These are phyloP conservation scores for Tricholaema leucomelas DNA, from an alignment of 2,113 vertebrate genomes.

Conservation along the genomic window DNA sequence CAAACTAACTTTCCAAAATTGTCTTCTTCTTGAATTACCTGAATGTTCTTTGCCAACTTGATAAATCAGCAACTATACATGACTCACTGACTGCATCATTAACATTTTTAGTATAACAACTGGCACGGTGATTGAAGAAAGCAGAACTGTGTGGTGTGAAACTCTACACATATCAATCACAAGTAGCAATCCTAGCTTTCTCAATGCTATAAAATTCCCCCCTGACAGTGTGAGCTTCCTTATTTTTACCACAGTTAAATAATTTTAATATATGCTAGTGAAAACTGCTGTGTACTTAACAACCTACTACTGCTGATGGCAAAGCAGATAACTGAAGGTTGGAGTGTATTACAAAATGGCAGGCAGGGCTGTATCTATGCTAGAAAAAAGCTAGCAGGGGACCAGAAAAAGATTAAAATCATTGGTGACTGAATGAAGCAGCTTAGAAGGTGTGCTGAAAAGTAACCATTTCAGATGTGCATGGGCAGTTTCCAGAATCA, in stretches of 20 bases:
- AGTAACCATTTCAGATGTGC: neutral
- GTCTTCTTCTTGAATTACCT: constrained; percentile 14
- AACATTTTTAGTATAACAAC: constrained; percentile 63
- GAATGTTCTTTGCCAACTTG: constrained; percentile 8
- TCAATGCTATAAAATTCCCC: neutral
- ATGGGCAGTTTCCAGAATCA: neutral
- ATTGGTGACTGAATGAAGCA: neutral
- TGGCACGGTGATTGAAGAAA: constrained; percentile 55
- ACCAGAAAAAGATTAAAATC: neutral
- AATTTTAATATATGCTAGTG: neutral
- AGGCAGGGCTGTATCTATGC: neutral
- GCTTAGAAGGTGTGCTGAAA: neutral
- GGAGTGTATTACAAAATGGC: neutral
- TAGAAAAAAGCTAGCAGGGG: neutral
- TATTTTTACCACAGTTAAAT: constrained; percentile 20
- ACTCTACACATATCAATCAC: neutral
- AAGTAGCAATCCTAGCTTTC: constrained; percentile 27
- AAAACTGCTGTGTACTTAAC: neutral
- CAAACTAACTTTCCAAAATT: constrained; percentile 14
- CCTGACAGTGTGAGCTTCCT: constrained; percentile 14
- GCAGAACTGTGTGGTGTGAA: constrained; percentile 23
- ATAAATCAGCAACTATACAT: constrained; percentile 15
- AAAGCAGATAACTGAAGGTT: neutral
- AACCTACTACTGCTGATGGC: neutral
- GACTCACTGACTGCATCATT: constrained; percentile 9